Evolutionary conservation across 2,888 invertebrate species (phyloP), one percentile per base, ranked within the genome.

Genomic region (Melipona beecheii): DNA sequence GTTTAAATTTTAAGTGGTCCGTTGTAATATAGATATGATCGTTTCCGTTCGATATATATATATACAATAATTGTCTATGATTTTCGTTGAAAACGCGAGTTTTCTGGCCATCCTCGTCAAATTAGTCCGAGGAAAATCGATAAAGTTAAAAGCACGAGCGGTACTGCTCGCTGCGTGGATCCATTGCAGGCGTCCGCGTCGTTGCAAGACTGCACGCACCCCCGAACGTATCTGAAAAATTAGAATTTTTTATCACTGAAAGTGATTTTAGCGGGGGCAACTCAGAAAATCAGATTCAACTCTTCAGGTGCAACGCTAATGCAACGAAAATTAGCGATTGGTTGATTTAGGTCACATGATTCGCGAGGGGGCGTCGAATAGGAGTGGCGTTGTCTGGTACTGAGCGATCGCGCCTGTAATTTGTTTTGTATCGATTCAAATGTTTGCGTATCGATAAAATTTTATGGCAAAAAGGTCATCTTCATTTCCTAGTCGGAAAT

Each of bases 151-250:
- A 85, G 76, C 70, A 89, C 77, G 77, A 89, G 62, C 31, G 89
- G 83, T 17, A 83, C 58, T 31, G 83, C 56, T 72, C 49, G 76
- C 50, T 69, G 78, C 56, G 81, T 62, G 13, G 92, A 90, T 71
- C 77, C 82, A 94, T 99, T 99, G 95, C 99, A 99, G 17, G 98
- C 99, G 94, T 99, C 98, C 0, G 97, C 97, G 93, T 98, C 98
- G 93, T 97, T 97, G 95, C 99, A 99, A 92, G 98, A 98, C 93
- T 98, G 98, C n/a, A 99, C 96, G 94, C 99, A 99, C 75, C 99
- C 99, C 91, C 97, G 96, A 84, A 98, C 97, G 93, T 98, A 98
- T 93, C 98, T 98, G 94, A 2, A 24, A 66, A 79, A 81, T 58
- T 31, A 11, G 5, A 49, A 77, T 31, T 31, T 3, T 52, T 62